Evolutionary conservation across 2,113 vertebrate genomes (phyloP), one percentile per base, ranked within the genome.

Genomic region (Melospiza georgiana): DNA sequence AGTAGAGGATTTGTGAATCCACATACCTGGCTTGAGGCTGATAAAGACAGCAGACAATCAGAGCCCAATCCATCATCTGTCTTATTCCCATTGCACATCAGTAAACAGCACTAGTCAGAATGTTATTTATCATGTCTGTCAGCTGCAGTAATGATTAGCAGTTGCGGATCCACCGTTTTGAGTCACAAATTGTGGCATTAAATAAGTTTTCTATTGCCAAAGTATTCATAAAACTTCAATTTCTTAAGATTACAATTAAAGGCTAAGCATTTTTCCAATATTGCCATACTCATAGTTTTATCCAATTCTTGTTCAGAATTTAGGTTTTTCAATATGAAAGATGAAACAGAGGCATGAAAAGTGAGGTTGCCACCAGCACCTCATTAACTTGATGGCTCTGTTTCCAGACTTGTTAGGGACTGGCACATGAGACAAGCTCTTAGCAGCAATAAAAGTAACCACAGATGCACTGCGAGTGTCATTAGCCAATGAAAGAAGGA

Each of bases 391-490:
- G 37, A 85, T 49, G 41, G 43, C 10, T 52, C 54, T 74, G 18
- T 59, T 87, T 81, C 37, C 54, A 95, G 43, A 48, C 55, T 67
- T 76, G 72, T 71, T 86, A 93, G 51, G 37, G 30, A 80, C 62
- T 30, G 18, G 85, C 58, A 90, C 69, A 90, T 46, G 51, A 92
- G 39, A 90, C 18, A 59, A 58, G 76, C 63, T 93, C 83, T 86
- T 48, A 89, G 86, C 39, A 90, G 76, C 83, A 90, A 48, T 90
- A 74, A 80, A 92, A 85, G 79, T 49, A 93, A 93, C 89, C 86
- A 89, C 72, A 90, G 65, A 96, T 55, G 48, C 74, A 74, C 63
- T 62, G 46, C 4, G 12, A 88, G n/a, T 33, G 18, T 71, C 75
- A 73, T 88, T 92, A 94, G 48, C 4, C 6, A 93, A 83, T 14